Evolutionary conservation across 2,888 invertebrate genomes (phyloP).

Genomic region (Cataglyphis altisquamis): DNA sequence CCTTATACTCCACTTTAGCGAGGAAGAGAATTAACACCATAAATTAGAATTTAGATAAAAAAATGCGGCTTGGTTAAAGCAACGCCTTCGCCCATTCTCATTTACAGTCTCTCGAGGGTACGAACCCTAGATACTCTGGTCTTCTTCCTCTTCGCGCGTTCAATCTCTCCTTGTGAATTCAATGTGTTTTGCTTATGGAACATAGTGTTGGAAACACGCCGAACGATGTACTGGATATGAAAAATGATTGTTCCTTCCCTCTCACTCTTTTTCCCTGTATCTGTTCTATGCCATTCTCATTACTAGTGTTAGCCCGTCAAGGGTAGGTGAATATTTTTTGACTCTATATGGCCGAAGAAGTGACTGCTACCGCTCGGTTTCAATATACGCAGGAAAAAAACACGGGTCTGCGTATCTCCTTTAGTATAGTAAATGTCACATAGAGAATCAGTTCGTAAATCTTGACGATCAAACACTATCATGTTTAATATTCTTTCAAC

Average conservation of each 20-base stretch:
- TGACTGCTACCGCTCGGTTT: slow-evolving; percentile 16
- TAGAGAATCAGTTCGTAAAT: slow-evolving; percentile 21
- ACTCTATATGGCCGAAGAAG: slow-evolving; percentile 24
- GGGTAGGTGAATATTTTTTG: slow-evolving; percentile 68
- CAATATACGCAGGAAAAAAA: not conserved
- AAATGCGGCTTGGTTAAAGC: slow-evolving; percentile 1
- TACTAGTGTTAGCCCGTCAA: slow-evolving; percentile 59
- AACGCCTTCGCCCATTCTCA: not conserved
- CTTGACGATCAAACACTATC: not conserved
- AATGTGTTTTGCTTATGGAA: slow-evolving; percentile 56
- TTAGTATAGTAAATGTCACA: slow-evolving; percentile 3
- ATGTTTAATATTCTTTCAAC: not conserved
- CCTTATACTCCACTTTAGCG: not conserved
- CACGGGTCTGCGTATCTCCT: slow-evolving; percentile 20
- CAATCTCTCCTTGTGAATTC: slow-evolving; percentile 30
- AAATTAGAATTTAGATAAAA: slow-evolving; percentile 37
- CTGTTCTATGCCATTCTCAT: slow-evolving; percentile 51
- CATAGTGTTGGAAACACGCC: slow-evolving; percentile 72
- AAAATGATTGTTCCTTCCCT: slow-evolving; percentile 69
- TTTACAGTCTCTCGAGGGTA: not conserved
- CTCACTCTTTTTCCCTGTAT: slow-evolving; percentile 40
- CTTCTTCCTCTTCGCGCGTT: slow-evolving; percentile 21
- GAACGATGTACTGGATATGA: slow-evolving; percentile 67
- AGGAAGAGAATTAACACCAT: slow-evolving; percentile 6
- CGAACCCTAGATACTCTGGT: not conserved